Evolutionary conservation across 2,797 vertebrate genomes (phyloP).

Genomic region (Xyrichtys novacula): DNA sequence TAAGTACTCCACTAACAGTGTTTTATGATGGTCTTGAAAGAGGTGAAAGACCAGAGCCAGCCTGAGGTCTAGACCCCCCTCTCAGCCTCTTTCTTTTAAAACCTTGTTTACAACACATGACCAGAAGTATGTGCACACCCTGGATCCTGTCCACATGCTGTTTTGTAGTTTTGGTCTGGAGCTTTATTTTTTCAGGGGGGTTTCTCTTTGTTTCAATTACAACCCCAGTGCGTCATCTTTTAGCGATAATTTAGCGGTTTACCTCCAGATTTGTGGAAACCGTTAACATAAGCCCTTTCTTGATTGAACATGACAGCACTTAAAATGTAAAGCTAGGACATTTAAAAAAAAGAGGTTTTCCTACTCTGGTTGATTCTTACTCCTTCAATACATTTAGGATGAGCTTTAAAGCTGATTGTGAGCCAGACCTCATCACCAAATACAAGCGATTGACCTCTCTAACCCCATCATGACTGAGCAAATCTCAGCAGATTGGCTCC

Average conservation of each 20-base stretch:
- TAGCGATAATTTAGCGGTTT: neutral
- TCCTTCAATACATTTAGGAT: neutral
- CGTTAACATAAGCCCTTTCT: neutral
- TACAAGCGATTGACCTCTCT: neutral
- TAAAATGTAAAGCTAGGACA: neutral
- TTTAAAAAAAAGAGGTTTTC: fast-evolving
- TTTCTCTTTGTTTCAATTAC: conserved; percentile 24
- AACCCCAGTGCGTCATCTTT: neutral
- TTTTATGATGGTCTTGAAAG: conserved; percentile 36
- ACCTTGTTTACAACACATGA: conserved; percentile 29
- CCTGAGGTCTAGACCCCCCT: conserved; percentile 10
- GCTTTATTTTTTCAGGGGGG: conserved; percentile 18
- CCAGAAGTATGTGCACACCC: conserved; percentile 12
- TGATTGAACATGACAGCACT: neutral
- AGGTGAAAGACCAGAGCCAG: conserved; percentile 5
- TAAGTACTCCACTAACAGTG: conserved; percentile 18
- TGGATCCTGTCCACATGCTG: neutral
- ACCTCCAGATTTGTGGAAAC: neutral
- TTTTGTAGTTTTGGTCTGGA: conserved; percentile 12
- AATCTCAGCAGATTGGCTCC: neutral
- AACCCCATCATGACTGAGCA: neutral
- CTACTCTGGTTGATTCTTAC: neutral
- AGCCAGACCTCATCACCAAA: neutral
- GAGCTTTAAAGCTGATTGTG: neutral
- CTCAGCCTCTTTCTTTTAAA: conserved; percentile 20